These are phyloP conservation scores for Drosophila infuscata DNA, from an alignment of 2,888 invertebrate genomes.

Conservation along the genomic window DNA sequence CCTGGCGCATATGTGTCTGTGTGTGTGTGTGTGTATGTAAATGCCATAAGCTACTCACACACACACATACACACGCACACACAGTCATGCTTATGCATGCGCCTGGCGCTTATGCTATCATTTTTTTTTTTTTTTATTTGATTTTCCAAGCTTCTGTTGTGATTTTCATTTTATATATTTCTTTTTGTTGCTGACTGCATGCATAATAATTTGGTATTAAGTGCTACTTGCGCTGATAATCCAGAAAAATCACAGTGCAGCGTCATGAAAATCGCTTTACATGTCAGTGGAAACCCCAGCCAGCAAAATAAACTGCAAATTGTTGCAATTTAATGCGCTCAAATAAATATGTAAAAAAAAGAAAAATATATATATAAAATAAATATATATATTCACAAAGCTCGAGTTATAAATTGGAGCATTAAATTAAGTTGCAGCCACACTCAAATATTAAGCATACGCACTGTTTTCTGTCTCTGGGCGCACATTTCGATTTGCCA, in stretches of 20 bases:
- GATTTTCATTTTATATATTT: conserved; percentile 14
- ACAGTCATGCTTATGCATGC: conserved; percentile 42
- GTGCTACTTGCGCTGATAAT: conserved; percentile 63
- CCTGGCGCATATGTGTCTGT: conserved; percentile 18
- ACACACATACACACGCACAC: conserved; percentile 4
- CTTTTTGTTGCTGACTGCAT: conserved; percentile 57
- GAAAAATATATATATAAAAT: not conserved
- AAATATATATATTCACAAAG: not conserved
- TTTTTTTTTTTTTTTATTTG: conserved; percentile 15
- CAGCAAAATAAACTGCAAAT: conserved; percentile 31
- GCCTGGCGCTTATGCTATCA: conserved; percentile 44
- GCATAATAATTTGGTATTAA: conserved; percentile 80
- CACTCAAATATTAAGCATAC: conserved; percentile 48
- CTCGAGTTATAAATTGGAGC: conserved; percentile 37
- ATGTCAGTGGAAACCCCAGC: conserved; percentile 10
- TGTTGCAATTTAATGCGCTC: conserved; percentile 27
- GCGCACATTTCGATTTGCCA: conserved; percentile 34
- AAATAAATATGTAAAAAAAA: conserved; percentile 14
- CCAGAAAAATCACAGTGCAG: conserved; percentile 65
- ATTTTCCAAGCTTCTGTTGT: conserved; percentile 14
- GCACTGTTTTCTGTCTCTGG: conserved; percentile 32
- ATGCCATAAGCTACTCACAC: conserved; percentile 31
- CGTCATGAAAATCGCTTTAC: conserved; percentile 57
- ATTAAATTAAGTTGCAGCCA: conserved; percentile 37
- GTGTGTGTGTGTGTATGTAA: conserved; percentile 5